Conservation (phyloP, 2,113 vertebrate genomes). For the Protomyctophum bolini region DNA sequence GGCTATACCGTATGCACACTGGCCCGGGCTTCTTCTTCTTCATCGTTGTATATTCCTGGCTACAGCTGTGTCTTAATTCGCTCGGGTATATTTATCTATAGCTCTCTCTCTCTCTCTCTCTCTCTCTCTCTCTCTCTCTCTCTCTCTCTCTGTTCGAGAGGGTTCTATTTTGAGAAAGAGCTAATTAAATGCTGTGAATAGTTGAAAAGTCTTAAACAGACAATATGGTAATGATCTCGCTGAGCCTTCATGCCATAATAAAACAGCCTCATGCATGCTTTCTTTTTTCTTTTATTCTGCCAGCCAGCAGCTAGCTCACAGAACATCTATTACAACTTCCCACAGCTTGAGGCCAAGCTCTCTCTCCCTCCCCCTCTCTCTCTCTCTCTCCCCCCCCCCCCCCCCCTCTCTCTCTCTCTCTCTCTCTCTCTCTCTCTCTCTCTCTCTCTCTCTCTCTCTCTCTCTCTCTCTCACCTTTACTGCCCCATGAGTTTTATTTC, state of each 20-base stretch:
- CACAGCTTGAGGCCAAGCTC: constrained; percentile 59
- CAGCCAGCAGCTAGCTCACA: constrained; percentile 45
- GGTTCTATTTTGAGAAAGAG: constrained; percentile 32
- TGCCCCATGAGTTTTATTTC: constrained; percentile 47
- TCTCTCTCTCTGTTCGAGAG: constrained; percentile 9
- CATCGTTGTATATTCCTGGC: neutral
- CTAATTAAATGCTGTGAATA: constrained; percentile 35
- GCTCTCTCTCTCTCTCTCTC: neutral
- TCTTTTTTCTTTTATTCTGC: constrained; percentile 29
- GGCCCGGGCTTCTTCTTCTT: no score
- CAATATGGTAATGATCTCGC: constrained; percentile 56
- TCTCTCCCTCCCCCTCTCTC: constrained; percentile 15
- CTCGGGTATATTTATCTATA: constrained; percentile 5
- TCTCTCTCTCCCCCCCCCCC: constrained; percentile 2
- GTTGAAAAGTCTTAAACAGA: constrained; percentile 37
- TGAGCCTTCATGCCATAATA: constrained; percentile 53
- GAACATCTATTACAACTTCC: constrained; percentile 67
- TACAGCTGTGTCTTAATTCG: neutral
- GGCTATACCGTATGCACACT: no score
- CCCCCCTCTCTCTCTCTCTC: constrained; percentile 6
- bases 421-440: constrained; percentile 9
- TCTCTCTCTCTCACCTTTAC: constrained; percentile 48
- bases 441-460: constrained; percentile 28
- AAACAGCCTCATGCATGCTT: constrained; percentile 54
- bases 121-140: no score